Evolutionary conservation across 2,113 vertebrate genomes (phyloP).

Genomic region (Eonycteris spelaea): DNA sequence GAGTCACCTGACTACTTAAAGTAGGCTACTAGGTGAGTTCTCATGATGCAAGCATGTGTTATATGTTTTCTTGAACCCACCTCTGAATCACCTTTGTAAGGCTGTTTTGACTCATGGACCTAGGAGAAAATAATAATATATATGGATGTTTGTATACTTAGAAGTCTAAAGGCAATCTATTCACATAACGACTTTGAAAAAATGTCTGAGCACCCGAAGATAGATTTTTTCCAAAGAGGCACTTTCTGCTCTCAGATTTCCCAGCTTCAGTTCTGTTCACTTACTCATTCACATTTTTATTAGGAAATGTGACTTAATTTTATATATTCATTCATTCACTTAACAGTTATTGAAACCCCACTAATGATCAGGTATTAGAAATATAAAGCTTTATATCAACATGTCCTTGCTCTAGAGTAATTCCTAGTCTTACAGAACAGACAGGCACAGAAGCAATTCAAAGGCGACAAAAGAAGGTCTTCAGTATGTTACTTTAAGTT

Average conservation of each 20-base stretch:
- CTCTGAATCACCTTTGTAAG: neutral
- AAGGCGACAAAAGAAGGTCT: neutral
- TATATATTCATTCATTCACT: neutral
- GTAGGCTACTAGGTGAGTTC: conserved; percentile 71
- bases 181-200: neutral
- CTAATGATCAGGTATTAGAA: neutral
- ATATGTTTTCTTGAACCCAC: conserved; percentile 57
- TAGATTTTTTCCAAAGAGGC: neutral
- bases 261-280: neutral
- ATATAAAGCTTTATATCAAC: neutral
- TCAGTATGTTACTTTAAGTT: neutral
- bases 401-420: neutral
- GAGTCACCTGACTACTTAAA: conserved; percentile 73
- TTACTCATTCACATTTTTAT: neutral
- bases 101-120: neutral
- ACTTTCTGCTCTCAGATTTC: neutral
- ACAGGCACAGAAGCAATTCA: neutral
- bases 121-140: neutral
- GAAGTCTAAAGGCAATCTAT: neutral
- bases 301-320: neutral
- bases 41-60: conserved; percentile 50
- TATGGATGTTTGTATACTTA: neutral
- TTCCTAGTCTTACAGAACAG: neutral
- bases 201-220: neutral
- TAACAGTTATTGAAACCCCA: neutral